These are phyloP conservation scores for Brachionus manjavacas DNA, from an alignment of 1,140 invertebrate genomes.

Conservation along the genomic window DNA sequence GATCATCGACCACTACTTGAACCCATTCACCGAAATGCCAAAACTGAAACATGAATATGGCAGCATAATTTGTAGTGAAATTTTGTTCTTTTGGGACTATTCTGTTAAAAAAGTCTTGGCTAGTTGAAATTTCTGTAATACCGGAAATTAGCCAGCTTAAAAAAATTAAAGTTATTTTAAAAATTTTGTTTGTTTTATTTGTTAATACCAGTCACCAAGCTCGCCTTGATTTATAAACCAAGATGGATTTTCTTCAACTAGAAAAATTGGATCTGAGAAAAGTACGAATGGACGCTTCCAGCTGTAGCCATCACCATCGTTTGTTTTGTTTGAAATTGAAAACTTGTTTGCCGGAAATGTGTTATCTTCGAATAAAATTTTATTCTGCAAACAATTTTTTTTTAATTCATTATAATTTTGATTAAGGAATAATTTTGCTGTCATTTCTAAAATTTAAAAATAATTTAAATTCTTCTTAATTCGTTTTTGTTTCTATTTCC, in stretches of 20 bases:
- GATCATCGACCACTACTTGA: conserved; percentile 58
- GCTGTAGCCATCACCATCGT: not conserved
- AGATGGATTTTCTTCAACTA: not conserved
- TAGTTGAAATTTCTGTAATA: not conserved
- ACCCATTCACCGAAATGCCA: conserved; percentile 60
- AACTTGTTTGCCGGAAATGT: conserved; percentile 11
- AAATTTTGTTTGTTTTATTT: not conserved
- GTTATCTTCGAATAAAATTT: not conserved
- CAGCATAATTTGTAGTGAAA: conserved; percentile 44
- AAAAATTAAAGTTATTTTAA: not conserved
- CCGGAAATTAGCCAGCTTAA: conserved; percentile 36
- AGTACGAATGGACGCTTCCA: conserved; percentile 32
- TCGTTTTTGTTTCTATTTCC: not conserved
- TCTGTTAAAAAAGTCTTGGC: not conserved
- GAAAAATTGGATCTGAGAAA: not conserved
- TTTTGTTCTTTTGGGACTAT: conserved; percentile 39
- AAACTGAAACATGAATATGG: conserved; percentile 56
- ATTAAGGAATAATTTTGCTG: not conserved
- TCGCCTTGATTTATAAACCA: conserved; percentile 7
- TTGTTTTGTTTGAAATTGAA: not conserved
- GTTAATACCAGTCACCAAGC: conserved; percentile 1
- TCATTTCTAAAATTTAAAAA: not conserved
- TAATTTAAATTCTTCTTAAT: not conserved
- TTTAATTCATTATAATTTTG: not conserved
- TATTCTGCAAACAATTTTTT: conserved; percentile 6